Evolutionary conservation across 2,888 invertebrate genomes (phyloP), one percentile per base, ranked within the genome.

Genomic region (Polymixis lichenea): DNA sequence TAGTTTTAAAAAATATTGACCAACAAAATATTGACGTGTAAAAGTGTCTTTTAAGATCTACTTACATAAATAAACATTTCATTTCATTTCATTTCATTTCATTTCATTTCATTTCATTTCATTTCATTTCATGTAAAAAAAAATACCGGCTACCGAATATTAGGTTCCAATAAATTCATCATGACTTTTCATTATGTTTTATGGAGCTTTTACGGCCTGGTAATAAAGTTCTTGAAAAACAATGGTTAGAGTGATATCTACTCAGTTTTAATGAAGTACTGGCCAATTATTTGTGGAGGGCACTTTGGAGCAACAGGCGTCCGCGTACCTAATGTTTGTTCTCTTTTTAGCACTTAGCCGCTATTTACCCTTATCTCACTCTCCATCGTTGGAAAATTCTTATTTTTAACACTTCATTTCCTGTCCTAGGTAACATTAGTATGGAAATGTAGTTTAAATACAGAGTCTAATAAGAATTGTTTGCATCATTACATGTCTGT

Each of bases 321-420:
- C 28, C 58, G 38, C 19, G n/a, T 75, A 38, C 38, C 38, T 38
- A 49, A n/a, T 82, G 46, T 82, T 68, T 38, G 77, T 49, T 68
- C 55, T 62, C 68, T 77, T 64, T 77, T 82, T 53, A 82, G 64
- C 46, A 82, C 76, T 82, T 64, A 76, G 6, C 67, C 55, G 64
- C 7, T 76, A 56, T 67, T 51, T 67, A 2, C 56, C 0, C 46
- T 9, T 68, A 75, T 79, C 82, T 82, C 55, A n/a, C 62, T 75
- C 1, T 46, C 38, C n/a, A 32, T 75, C 19, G 19, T 62, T 62
- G 17, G 56, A 5, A 82, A 58, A 81, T 15, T 46, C 25, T 58
- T 51, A 51, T 17, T 73, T 80, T 28, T 25, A 80, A 61, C 25
- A 46, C 25, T 17, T 28, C 1, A 22, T 11, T 66, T 11, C 2